A percentile compares a stretch with the other conserved stretches of the same genome.
phyloP scores from a whole-genome alignment of 2,797 vertebrate genomes.

The Fistularia commersonii region DNA sequence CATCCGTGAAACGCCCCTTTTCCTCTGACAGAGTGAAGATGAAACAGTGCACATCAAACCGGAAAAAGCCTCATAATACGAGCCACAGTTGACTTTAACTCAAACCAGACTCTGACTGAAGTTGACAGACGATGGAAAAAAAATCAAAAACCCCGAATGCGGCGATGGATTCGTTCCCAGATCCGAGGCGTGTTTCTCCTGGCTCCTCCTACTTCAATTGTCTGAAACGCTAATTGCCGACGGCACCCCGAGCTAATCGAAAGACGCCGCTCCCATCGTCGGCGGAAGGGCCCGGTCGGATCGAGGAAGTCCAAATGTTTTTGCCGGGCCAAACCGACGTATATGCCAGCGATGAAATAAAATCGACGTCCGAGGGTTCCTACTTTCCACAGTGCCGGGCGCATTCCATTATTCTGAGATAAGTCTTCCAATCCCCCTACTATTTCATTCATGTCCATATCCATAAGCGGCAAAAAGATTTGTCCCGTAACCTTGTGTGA shows the following conservation, averaged over 20 bases:
- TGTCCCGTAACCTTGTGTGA: conserved; percentile 61
- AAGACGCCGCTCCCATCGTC: too few species aligned
- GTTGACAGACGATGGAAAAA: conserved; percentile 51
- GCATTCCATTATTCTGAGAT: conserved; percentile 62
- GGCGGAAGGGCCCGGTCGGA: conserved; percentile 16
- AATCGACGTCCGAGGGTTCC: conserved; percentile 20
- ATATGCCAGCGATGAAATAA: conserved; percentile 5
- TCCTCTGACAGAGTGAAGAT: conserved; percentile 51
- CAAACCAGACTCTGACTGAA: conserved; percentile 43
- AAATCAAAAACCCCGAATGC: conserved; percentile 31
- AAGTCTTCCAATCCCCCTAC: conserved; percentile 56
- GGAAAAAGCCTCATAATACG: conserved; percentile 41
- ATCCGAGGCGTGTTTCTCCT: conserved; percentile 4
- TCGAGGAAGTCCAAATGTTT: conserved; percentile 16
- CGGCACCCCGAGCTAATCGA: conserved; percentile 38
- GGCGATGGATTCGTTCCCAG: not conserved
- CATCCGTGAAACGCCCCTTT: conserved; percentile 28
- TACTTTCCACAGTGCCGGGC: conserved; percentile 20
- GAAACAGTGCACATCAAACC: conserved; percentile 57
- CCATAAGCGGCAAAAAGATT: conserved; percentile 49
- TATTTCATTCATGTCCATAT: conserved; percentile 57
- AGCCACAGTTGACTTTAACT: conserved; percentile 51
- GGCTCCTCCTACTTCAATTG: conserved; percentile 30
- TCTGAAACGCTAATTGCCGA: conserved; percentile 43
- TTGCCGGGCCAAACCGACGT: conserved; percentile 8